Base-by-base conservation (phyloP, 2,113 vertebrate genomes). In the Nothocercus julius region DNA sequence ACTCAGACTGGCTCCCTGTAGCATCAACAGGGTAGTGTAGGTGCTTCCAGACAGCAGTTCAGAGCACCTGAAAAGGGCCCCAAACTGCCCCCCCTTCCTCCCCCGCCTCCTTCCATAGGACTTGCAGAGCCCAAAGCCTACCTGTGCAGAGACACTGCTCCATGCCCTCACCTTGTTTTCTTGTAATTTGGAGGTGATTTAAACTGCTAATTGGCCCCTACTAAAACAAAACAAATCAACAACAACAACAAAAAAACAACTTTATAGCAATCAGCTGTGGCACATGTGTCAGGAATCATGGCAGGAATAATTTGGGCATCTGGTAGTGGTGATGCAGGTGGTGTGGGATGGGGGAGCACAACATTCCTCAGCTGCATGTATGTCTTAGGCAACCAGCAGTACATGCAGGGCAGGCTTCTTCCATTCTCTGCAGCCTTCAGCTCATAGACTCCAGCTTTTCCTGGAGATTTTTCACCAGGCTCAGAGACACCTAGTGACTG, bases 241-340 rank as follows among this genome's bases (percentile, higher is more conserved):
- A 44, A 44, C 15, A 44, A 44, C n/a, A n/a, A n/a, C n/a, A 44
- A 44, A 44, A 42, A 42, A 42, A 42, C 40, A 11, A 13, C 15
- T 6, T 44, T 44, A 44, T 44, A 24, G 21, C 21, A 49, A 49
- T 49, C 49, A 49, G 21, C 49, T 49, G 49, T 49, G 49, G 21
- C 10, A 25, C 0, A 0, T 53, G 45, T 67, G 74, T 47, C 42
- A 28, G 42, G 63, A 47, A 17, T 15, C 53, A 8, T 7, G 51
- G 82, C 36, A 72, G 32, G 40, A 53, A 19, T 27, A 11, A 3
- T 6, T 25, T 49, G 6, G 12, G 9, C 30, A 14, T 56, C 18
- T 1, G 0, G 30, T 22, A 53, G 42, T 0, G 0, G 38, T 44
- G 40, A 34, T 30, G 49, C 4, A 0, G 49, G 40, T 53, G 34